These are phyloP conservation scores for Falco berigora DNA, from an alignment of 2,797 vertebrate genomes.

Conservation along the genomic window DNA sequence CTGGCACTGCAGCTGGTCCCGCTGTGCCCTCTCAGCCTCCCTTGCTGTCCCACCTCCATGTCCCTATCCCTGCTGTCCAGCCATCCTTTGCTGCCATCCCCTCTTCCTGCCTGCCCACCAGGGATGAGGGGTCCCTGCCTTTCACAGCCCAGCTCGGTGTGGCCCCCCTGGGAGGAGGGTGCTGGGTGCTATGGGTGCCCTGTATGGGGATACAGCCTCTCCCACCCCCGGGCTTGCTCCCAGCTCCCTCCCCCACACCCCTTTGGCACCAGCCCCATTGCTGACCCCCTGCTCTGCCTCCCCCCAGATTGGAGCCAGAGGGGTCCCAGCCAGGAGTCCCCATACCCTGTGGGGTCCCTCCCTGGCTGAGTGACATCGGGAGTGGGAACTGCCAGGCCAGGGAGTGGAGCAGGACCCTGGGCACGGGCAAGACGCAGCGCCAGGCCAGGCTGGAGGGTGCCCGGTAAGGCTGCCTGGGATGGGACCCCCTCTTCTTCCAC, in stretches of 20 bases:
- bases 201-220: neutral
- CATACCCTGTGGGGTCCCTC: neutral
- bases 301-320: neutral
- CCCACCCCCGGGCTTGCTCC: neutral
- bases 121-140: accelerated
- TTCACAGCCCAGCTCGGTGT: neutral
- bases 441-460: constrained; percentile 45
- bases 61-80: neutral
- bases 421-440: neutral
- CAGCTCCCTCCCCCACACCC: neutral
- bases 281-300: neutral
- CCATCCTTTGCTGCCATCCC: neutral
- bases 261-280: accelerated
- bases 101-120: neutral
- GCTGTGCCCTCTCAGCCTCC: neutral
- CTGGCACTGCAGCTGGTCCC: neutral
- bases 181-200: neutral
- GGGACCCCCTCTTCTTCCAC: accelerated
- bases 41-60: neutral
- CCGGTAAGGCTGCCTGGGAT: neutral
- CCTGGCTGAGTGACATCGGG: neutral
- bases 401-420: neutral
- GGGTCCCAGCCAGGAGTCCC: neutral
- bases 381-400: neutral
- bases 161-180: neutral